A percentile compares a stretch with the other conserved stretches of the same genome.
phyloP scores from a whole-genome alignment of 2,888 invertebrate genomes.

The Meiosimyza platycephala region DNA sequence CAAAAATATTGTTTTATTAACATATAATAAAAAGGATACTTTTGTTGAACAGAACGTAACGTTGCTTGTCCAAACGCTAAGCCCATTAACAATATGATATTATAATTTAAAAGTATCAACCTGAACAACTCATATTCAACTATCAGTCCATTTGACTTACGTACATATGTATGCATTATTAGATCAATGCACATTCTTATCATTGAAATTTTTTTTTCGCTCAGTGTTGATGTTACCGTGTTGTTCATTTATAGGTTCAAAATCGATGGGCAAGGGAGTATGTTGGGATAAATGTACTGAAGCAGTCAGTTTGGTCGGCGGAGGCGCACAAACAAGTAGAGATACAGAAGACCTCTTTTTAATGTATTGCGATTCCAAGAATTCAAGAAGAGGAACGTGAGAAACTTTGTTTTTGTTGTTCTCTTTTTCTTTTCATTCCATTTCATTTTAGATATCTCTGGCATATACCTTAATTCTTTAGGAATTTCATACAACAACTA shows the following conservation, averaged over 20 bases:
- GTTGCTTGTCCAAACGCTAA: no score
- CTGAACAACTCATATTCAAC: no score
- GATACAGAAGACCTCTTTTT: conserved; percentile 62
- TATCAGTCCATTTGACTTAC: no score
- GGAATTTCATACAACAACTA: conserved; percentile 55
- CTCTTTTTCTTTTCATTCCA: conserved; percentile 62
- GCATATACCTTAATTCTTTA: conserved; percentile 57
- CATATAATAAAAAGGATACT: no score
- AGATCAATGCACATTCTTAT: no score
- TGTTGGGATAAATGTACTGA: conserved; percentile 32
- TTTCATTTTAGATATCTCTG: conserved; percentile 40
- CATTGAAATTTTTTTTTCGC: not conserved
- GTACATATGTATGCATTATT: no score
- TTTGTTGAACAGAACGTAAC: no score
- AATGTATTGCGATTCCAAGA: conserved; percentile 67
- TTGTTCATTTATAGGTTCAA: conserved; percentile 59
- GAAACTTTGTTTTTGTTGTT: conserved; percentile 66
- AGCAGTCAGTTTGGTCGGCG: conserved; percentile 36
- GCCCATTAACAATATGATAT: no score
- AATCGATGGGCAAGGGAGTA: conserved; percentile 60
- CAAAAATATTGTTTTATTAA: no score
- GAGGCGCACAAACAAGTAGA: conserved; percentile 45
- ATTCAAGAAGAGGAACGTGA: conserved; percentile 66
- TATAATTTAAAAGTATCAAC: no score
- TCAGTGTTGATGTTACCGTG: conserved; percentile 43